phyloP scores from a whole-genome alignment of 1,140 invertebrate species.

The Wiebesia pumilae region DNA sequence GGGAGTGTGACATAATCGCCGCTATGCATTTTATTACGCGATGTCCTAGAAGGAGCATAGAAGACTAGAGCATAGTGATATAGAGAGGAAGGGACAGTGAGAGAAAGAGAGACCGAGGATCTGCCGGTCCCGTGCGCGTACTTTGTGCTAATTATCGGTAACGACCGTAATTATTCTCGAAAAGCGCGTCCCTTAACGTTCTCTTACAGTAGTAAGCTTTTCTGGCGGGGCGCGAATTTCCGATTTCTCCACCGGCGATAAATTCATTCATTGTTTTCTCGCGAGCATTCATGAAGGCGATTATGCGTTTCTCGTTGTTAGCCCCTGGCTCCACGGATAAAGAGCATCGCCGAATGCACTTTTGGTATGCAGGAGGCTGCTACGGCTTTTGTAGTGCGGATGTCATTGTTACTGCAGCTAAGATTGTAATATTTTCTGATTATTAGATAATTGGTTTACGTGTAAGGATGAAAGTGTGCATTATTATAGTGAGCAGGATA shows the following conservation, averaged over 20 bases:
- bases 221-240: background rate
- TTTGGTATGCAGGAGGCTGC: background rate
- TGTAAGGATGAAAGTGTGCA: background rate
- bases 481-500: background rate
- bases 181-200: slow-evolving; percentile 62
- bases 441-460: background rate
- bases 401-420: background rate
- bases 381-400: too few species aligned
- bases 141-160: slow-evolving; percentile 72
- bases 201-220: slow-evolving; percentile 38
- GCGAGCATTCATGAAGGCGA: too few species aligned
- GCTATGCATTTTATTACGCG: slow-evolving; percentile 33
- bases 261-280: slow-evolving; percentile 48
- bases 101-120: too few species aligned
- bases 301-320: background rate
- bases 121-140: slow-evolving; percentile 55
- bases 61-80: too few species aligned
- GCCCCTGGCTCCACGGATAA: background rate
- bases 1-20: slow-evolving; percentile 36
- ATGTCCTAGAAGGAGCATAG: slow-evolving; percentile 4
- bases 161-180: slow-evolving; percentile 70
- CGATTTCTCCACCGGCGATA: slow-evolving; percentile 58
- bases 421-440: background rate
- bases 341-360: background rate
- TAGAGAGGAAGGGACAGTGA: too few species aligned